phyloP scores from a whole-genome alignment of 1,140 invertebrate species.

The Drosophila takahashii region DNA sequence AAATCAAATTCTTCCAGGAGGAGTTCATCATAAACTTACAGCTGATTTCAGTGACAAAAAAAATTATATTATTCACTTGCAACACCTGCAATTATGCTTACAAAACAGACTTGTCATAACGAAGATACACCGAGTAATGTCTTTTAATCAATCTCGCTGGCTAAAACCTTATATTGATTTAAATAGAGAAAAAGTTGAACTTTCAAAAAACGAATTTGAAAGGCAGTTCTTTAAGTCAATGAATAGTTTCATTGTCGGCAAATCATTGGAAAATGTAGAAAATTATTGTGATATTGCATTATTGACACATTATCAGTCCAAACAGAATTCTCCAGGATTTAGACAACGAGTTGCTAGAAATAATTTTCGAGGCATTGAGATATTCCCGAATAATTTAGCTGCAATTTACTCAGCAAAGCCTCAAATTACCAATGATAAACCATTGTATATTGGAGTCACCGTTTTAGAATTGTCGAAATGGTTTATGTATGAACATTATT shows the following conservation, averaged over 20 bases:
- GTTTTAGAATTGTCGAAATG: constrained; percentile 6
- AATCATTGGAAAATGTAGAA: constrained; percentile 3
- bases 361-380: constrained; percentile 3
- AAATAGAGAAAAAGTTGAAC: not conserved
- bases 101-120: not conserved
- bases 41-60: not conserved
- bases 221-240: constrained; percentile 1
- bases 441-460: not conserved
- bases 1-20: not conserved
- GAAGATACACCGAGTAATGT: constrained; percentile 7
- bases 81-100: constrained; percentile 7
- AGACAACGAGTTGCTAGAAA: constrained; percentile 1
- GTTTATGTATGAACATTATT: constrained; percentile 14
- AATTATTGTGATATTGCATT: not conserved
- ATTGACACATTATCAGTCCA: constrained; percentile 1
- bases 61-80: constrained; percentile 2
- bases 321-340: constrained; percentile 4
- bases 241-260: not conserved
- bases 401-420: not conserved
- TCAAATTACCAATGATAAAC: not conserved
- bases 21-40: not conserved
- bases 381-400: constrained; percentile 5
- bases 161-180: constrained; percentile 1
- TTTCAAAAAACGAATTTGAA: constrained; percentile 6
- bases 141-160: constrained; percentile 10